Conservation (phyloP, 2,888 invertebrate species). For the Tinea trinotella region DNA sequence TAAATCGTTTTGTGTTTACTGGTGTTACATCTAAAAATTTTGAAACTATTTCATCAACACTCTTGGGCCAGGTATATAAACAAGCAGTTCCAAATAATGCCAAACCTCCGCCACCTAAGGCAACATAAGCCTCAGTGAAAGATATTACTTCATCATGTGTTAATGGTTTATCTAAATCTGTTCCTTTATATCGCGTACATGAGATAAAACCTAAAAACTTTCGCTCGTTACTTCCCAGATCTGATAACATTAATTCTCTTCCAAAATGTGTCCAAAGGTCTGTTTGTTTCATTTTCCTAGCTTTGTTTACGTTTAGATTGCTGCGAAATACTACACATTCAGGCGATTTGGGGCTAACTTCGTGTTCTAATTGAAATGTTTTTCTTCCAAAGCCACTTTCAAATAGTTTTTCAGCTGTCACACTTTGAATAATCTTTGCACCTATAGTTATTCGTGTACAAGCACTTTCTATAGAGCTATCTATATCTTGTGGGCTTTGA, state of each 20-base stretch:
- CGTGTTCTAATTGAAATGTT: constrained; percentile 85
- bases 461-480: constrained; percentile 80
- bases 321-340: constrained; percentile 83
- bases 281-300: constrained; percentile 80
- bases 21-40: constrained; percentile 64
- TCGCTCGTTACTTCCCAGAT: constrained; percentile 74
- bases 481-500: constrained; percentile 76
- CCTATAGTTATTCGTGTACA: constrained; percentile 82
- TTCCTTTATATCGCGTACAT: constrained; percentile 84
- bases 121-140: constrained; percentile 86
- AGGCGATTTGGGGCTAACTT: constrained; percentile 67
- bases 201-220: constrained; percentile 94
- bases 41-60: constrained; percentile 76
- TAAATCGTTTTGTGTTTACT: constrained; percentile 80
- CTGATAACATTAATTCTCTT: constrained; percentile 84
- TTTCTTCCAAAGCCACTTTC: constrained; percentile 84
- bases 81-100: constrained; percentile 93
- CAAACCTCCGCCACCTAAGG: constrained; percentile 91
- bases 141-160: constrained; percentile 79
- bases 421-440: constrained; percentile 85
- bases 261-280: constrained; percentile 90
- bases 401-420: constrained; percentile 89
- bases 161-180: constrained; percentile 71
- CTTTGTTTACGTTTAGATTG: constrained; percentile 77
- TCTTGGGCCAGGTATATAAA: constrained; percentile 90